Evolutionary conservation across 2,797 vertebrate genomes (phyloP), one percentile per base, ranked within the genome.

Genomic region (Ceyx erithaca): DNA sequence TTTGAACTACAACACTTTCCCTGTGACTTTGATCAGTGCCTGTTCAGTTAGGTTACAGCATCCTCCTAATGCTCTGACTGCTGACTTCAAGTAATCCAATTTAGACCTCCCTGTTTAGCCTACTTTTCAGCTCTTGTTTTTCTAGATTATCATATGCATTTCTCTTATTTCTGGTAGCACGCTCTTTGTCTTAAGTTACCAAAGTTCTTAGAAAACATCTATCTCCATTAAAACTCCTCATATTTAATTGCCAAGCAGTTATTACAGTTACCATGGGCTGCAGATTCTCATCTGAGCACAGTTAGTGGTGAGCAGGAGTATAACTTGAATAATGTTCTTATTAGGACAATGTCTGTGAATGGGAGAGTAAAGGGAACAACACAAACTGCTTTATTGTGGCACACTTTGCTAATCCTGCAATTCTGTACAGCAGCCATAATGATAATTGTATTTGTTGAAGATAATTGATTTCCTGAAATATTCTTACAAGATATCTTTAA

Each of bases 1-100:
- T 54, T 77, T 73, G 40, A 81, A 63, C 33, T 73, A 43, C n/a
- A 30, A 6, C 25, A 45, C 49, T 90, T 91, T 77, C 49, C 40
- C 64, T 7, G 22, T 57, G 64, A 49, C 87, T 95, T 91, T 93
- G 72, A 89, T 89, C 89, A 87, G 54, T 62, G 61, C 54, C 23
- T 23, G 10, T 82, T 87, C 54, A 28, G n/a, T 52, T 52, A 88
- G 48, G 35, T 81, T 80, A 45, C 64, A 91, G 41, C 61, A 64
- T 85, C 18, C 30, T 46, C 16, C 48, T 61, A 48, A 46, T 1
- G 5, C 26, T 51, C 37, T 68, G 51, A 61, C 14, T 73, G 43
- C 55, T 79, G 37, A 45, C 54, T 80, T 90, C 64, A 75, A 18
- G 35, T 80, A 70, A 70, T 59, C 40, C 7, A 17, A 33, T 77